Evolutionary conservation across 2,888 invertebrate species (phyloP), one percentile per base, ranked within the genome.

Genomic region (Agonopterix heracliana): DNA sequence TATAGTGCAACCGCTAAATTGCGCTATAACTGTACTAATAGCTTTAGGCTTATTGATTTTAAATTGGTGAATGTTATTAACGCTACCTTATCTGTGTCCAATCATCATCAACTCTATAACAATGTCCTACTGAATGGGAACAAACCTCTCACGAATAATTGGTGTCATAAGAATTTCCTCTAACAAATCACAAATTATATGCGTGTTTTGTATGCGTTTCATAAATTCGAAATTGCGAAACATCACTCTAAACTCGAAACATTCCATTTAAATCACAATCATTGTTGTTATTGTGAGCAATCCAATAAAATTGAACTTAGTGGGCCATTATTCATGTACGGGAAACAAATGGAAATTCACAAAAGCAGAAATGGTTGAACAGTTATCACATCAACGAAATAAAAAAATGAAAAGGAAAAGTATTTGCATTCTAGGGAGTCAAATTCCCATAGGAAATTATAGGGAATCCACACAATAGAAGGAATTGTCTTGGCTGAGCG

Each of bases 381-480:
- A 44, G 44, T 48, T 44, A 44, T 44, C 44, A 13, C 48, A 34
- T 40, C 48, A 41, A 5, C 34, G 44, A 40, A 44, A 44, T 26
- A 44, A 44, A 40, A 44, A 34, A 34, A 40, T n/a, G 7, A 11
- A 11, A 38, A 40, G 38, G 48, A 40, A 48, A 48, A 44, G 38
- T 34, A 44, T 44, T 48, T 44, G 34, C 44, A 44, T 34, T 26
- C 26, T 26, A 7, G 1, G 26, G 26, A 26, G 26, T 26, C 26
- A 34, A 58, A 49, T 60, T 41, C 68, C 64, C 64, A 36, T 54
- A 53, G 63, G 68, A 64, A 68, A 68, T 68, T 57, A 62, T 54
- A 47, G 51, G 48, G 55, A 45, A 51, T 56, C 55, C 41, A 53
- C 53, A 49, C 53, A 56, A 59, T 57, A 57, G 53, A 55, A 54